Conservation (phyloP, 1,140 invertebrate genomes). For the Hylaeus volcanicus region DNA sequence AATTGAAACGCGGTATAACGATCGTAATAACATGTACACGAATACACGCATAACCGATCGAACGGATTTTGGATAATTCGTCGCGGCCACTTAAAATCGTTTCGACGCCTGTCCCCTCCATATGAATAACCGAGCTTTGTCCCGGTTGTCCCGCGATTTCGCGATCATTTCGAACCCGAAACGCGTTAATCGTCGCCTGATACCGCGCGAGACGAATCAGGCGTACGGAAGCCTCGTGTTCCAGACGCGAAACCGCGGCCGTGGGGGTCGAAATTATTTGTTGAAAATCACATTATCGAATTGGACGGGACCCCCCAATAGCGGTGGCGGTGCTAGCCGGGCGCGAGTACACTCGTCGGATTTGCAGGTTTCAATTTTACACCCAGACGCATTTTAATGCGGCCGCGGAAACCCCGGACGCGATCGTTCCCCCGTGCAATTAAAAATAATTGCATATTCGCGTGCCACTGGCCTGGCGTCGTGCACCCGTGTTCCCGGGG, state of each 20-base stretch:
- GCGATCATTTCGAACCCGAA: constrained; percentile 51
- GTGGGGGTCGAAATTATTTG: constrained; percentile 53
- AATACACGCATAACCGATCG: not conserved
- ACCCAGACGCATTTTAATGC: constrained; percentile 64
- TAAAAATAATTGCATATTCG: constrained; percentile 65
- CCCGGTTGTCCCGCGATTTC: not conserved
- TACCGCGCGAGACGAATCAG: constrained; percentile 22
- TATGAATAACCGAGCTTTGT: constrained; percentile 36
- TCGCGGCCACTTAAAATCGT: constrained; percentile 56
- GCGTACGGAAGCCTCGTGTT: constrained; percentile 25
- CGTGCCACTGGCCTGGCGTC: constrained; percentile 16
- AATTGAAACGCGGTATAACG: constrained; percentile 33
- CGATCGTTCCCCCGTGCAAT: constrained; percentile 50
- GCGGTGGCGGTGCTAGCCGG: not conserved
- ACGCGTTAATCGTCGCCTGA: constrained; percentile 43
- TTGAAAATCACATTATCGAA: constrained; percentile 60
- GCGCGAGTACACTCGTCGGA: constrained; percentile 7
- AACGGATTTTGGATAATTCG: constrained; percentile 49
- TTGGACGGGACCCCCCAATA: not conserved
- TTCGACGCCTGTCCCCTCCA: constrained; percentile 35
- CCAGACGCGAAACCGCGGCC: constrained; percentile 24
- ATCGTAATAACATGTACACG: constrained; percentile 35
- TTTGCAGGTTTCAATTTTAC: constrained; percentile 64
- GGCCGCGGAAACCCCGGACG: constrained; percentile 51
- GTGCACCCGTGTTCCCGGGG: not conserved